phyloP scores from a whole-genome alignment of 2,797 vertebrate species.

The Tamandua tetradactyla region DNA sequence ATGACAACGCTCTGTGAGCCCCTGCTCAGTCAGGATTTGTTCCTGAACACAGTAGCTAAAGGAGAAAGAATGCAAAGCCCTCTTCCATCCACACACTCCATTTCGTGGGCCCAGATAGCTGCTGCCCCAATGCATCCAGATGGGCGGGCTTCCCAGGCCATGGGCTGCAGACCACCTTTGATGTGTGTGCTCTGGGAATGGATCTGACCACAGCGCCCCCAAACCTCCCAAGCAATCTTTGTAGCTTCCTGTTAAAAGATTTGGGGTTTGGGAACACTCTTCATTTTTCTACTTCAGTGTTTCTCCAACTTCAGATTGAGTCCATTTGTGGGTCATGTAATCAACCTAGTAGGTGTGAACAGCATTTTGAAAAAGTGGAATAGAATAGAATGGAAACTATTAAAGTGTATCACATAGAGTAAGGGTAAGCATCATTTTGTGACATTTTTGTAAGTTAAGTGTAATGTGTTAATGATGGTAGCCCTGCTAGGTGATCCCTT shows the following conservation, averaged over 20 bases:
- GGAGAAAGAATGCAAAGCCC: neutral
- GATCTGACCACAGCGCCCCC: neutral
- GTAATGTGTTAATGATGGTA: neutral
- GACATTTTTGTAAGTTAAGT: neutral
- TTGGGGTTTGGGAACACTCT: neutral
- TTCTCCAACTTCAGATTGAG: neutral
- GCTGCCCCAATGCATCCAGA: accelerated
- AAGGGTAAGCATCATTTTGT: neutral
- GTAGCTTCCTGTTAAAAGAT: neutral
- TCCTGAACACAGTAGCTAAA: neutral
- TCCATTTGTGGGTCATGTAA: neutral
- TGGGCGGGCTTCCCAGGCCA: neutral
- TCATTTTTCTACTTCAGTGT: neutral
- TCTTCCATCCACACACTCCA: accelerated
- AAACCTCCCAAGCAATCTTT: neutral
- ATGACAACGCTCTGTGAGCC: neutral
- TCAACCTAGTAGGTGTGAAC: neutral
- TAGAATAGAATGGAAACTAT: neutral
- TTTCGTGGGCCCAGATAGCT: neutral
- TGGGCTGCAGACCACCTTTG: accelerated
- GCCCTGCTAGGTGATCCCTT: neutral
- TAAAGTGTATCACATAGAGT: neutral
- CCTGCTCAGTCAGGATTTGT: neutral
- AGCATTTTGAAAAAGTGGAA: neutral
- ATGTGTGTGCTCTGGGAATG: neutral